These are phyloP conservation scores for Ailuropoda melanoleuca DNA, from an alignment of 2,113 vertebrate species.

Conservation along the genomic window DNA sequence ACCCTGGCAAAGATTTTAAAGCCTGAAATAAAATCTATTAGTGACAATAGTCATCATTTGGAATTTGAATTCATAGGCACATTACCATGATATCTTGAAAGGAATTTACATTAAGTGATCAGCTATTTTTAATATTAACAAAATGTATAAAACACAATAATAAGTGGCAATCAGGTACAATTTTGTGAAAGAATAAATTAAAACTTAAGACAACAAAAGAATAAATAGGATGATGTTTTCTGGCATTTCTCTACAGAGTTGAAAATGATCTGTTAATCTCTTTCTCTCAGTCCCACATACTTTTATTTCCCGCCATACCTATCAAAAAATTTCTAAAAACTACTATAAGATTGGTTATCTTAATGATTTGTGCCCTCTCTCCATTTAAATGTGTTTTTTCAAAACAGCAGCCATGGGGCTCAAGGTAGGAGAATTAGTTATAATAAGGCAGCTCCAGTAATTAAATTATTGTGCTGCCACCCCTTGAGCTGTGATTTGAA, in stretches of 20 bases:
- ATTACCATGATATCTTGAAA: neutral
- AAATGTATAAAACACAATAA: neutral
- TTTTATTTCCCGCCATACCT: neutral
- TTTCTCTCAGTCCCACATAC: neutral
- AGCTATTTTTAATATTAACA: slow-evolving; percentile 11
- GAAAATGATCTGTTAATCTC: neutral
- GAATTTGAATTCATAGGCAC: neutral
- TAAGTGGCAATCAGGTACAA: neutral
- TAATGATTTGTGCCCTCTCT: slow-evolving; percentile 13
- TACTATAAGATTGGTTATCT: neutral
- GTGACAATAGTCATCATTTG: neutral
- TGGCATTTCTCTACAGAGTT: neutral
- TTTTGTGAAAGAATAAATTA: neutral
- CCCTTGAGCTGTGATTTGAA: slow-evolving; percentile 56
- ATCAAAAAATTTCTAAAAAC: slow-evolving; percentile 26
- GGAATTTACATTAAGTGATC: neutral
- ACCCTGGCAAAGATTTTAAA: slow-evolving; percentile 2
- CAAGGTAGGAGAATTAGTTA: slow-evolving; percentile 19
- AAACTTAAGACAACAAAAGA: neutral
- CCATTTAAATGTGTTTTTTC: slow-evolving; percentile 29
- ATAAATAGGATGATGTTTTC: neutral
- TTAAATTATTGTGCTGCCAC: slow-evolving; percentile 35
- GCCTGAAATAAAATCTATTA: neutral
- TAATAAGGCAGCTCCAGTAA: slow-evolving; percentile 31
- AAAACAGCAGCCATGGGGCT: neutral